A percentile compares a stretch with the other conserved stretches of the same genome.
These are phyloP conservation scores for Synergus japonicus DNA, from an alignment of 2,888 invertebrate genomes.

Conservation along the genomic window DNA sequence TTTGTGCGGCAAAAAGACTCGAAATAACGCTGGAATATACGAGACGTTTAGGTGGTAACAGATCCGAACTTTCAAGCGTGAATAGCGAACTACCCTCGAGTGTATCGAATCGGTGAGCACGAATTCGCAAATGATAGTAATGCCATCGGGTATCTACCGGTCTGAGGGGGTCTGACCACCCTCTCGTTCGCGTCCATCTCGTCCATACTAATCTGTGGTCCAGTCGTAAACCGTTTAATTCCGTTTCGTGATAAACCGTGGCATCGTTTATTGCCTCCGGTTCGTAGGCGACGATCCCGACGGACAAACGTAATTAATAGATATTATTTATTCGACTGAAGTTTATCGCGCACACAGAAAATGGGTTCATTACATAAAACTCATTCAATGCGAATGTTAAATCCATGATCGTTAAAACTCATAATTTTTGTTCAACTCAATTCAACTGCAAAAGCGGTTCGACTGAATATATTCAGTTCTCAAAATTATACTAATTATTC, in stretches of 20 bases:
- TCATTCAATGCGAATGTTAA: background rate
- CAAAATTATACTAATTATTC: background rate
- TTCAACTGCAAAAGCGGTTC: background rate
- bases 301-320: slow-evolving; percentile 73
- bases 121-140: slow-evolving; percentile 57
- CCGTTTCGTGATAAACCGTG: slow-evolving; percentile 77
- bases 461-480: background rate
- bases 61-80: slow-evolving; percentile 23
- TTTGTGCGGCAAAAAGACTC: slow-evolving; percentile 14
- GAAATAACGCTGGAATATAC: background rate
- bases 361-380: slow-evolving; percentile 10
- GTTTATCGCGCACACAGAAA: slow-evolving; percentile 57
- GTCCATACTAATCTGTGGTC: slow-evolving; percentile 77
- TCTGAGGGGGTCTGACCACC: slow-evolving; percentile 58
- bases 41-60: slow-evolving; percentile 37
- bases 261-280: slow-evolving; percentile 69
- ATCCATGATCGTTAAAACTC: background rate
- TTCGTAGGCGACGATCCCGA: slow-evolving; percentile 58
- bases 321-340: slow-evolving; percentile 69
- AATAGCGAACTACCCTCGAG: slow-evolving; percentile 51
- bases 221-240: slow-evolving; percentile 78
- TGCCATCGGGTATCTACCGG: slow-evolving; percentile 47
- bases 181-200: slow-evolving; percentile 72
- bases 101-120: slow-evolving; percentile 55
- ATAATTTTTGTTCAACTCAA: background rate